A percentile compares a stretch with the other conserved stretches of the same genome.
phyloP scores from a whole-genome alignment of 1,140 invertebrate genomes.

The Apis cerana region DNA sequence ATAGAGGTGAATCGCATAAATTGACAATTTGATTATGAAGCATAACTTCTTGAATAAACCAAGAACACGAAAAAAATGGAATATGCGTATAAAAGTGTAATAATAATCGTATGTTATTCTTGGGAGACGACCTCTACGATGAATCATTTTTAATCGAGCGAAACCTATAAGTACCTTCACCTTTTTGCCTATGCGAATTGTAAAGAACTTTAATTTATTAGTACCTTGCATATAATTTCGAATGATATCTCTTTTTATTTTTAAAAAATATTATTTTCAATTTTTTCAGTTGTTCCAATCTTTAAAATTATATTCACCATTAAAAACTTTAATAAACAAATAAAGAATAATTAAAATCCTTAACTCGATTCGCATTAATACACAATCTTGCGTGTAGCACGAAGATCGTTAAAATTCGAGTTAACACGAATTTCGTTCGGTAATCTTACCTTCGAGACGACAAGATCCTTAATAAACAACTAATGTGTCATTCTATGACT shows the following conservation, averaged over 20 bases:
- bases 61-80: constrained; percentile 18
- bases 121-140: constrained; percentile 40
- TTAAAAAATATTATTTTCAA: no score
- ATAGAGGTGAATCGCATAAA: constrained; percentile 4
- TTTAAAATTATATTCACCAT: not conserved
- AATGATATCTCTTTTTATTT: no score
- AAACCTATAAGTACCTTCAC: not conserved
- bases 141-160: constrained; percentile 48
- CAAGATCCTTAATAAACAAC: constrained; percentile 45
- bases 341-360: constrained; percentile 2
- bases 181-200: no score
- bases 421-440: not conserved
- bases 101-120: constrained; percentile 22
- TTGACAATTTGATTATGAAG: not conserved
- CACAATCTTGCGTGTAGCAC: not conserved
- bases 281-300: not conserved
- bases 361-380: not conserved
- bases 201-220: not conserved
- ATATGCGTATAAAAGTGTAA: constrained; percentile 25
- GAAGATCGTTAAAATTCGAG: constrained; percentile 11
- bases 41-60: constrained; percentile 40
- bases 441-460: no score
- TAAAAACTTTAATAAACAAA: not conserved
- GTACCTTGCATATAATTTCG: no score
- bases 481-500: not conserved